Evolutionary conservation across 2,797 vertebrate genomes (phyloP).

Genomic region (Acanthurus leucopareius): DNA sequence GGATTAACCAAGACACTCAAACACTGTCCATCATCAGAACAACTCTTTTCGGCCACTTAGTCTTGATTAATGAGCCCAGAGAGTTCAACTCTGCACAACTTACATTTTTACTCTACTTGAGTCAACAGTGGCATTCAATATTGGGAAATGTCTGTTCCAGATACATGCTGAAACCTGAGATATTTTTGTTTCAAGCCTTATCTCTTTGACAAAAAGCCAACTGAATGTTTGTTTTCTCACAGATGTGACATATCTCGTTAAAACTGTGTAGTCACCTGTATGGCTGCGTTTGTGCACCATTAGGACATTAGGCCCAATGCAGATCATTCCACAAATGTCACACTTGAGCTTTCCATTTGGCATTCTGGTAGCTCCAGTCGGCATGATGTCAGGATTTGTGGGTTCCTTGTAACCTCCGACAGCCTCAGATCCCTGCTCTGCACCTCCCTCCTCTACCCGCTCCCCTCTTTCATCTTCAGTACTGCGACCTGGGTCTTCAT

Average conservation of each 20-base stretch:
- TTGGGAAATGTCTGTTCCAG: too few relatives aligned
- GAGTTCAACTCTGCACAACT: neutral
- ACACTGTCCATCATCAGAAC: too few relatives aligned
- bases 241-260: neutral
- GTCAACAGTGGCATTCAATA: neutral
- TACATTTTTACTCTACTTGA: neutral
- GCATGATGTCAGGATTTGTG: constrained; percentile 87
- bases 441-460: constrained; percentile 88
- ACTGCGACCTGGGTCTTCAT: constrained; percentile 92
- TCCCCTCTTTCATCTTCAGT: constrained; percentile 89
- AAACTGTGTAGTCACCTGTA: constrained; percentile 87
- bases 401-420: constrained; percentile 90
- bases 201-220: neutral
- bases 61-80: too few relatives aligned
- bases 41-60: too few relatives aligned
- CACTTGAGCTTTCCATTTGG: constrained; percentile 98
- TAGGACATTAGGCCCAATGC: constrained; percentile 96
- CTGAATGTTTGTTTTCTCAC: neutral
- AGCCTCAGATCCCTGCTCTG: constrained; percentile 85
- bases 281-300: constrained; percentile 99
- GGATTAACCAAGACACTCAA: too few relatives aligned
- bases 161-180: too few relatives aligned
- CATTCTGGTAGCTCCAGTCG: constrained; percentile 91
- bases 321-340: constrained; percentile 97
- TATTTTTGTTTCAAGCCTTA: too few relatives aligned